Percentiles rank a stretch among this genome's conserved stretches.
These are phyloP conservation scores for Torymus texanus DNA, from an alignment of 2,888 invertebrate species.

Conservation along the genomic window DNA sequence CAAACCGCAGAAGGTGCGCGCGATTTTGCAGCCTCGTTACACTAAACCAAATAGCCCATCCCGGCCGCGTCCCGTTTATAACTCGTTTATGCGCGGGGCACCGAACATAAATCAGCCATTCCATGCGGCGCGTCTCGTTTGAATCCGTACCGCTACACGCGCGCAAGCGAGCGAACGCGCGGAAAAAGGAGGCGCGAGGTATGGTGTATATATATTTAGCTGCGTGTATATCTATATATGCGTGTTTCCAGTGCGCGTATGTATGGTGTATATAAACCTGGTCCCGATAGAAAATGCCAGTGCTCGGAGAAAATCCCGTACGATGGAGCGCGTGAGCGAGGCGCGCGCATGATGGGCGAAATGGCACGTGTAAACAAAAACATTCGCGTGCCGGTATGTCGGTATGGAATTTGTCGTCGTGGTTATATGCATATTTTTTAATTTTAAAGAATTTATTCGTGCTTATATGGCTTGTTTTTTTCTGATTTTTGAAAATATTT, in stretches of 20 bases:
- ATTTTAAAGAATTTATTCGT: too few relatives aligned
- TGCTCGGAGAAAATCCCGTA: conserved; percentile 43
- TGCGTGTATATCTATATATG: conserved; percentile 21
- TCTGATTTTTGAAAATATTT: too few relatives aligned
- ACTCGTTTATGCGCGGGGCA: conserved; percentile 20
- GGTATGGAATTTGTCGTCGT: too few relatives aligned
- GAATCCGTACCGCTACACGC: conserved; percentile 50
- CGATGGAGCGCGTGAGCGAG: not conserved
- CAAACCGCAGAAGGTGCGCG: too few relatives aligned
- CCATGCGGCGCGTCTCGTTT: conserved; percentile 26
- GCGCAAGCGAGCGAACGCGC: not conserved
- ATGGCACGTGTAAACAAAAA: conserved; percentile 30
- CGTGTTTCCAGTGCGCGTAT: conserved; percentile 42
- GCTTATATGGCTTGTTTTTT: too few relatives aligned
- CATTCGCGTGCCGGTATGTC: too few relatives aligned
- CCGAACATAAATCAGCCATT: conserved; percentile 45
- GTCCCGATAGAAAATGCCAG: conserved; percentile 36
- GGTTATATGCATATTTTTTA: too few relatives aligned
- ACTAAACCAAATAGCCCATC: conserved; percentile 33
- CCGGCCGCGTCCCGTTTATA: conserved; percentile 14
- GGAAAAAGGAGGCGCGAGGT: not conserved
- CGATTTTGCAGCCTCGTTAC: not conserved
- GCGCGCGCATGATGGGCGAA: conserved; percentile 18
- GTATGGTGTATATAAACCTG: conserved; percentile 25
- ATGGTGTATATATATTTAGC: conserved; percentile 23